Base-by-base conservation (phyloP, 2,797 vertebrate species). In the Fistularia tabacaria region DNA sequence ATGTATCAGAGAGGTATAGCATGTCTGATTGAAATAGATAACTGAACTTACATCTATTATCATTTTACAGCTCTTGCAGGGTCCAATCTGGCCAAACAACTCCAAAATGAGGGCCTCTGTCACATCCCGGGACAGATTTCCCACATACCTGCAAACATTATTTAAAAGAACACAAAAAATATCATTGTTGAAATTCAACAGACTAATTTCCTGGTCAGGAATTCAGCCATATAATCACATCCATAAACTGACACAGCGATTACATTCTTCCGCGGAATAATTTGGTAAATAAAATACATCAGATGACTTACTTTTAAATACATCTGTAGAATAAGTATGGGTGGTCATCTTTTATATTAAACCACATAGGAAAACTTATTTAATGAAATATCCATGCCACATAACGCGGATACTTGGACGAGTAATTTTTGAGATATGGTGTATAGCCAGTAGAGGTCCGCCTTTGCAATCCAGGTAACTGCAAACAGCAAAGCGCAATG, bases 41-140 rank as follows among this genome's bases (percentile, higher is more conserved):
- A 36, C 38, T 10, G 1, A 60, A 90, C 93, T 93, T 88, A 97
- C 94, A 92, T 95, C 95, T 91, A 95, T 93, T 69, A 97, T 96
- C 94, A 98, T 98, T 87, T 96, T 98, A 90, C 94, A 98, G 91
- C 95, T 96, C 87, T 96, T 98, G 90, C 95, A 97, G 4, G 94
- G 93, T 71, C 94, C 95, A 12, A 98, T 96, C 85, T 98, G 95
- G 77, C 94, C 93, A 84, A 98, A 98, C 36, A 98, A 87, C 86
- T 98, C 94, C 71, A 98, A 87, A 85, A 97, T 94, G 7, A 98
- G 92, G 44, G 95, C 94, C 86, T 98, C 95, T 0, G 95, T 98
- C 81, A 97, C 95, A 36, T 98, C 95, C 77, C 95, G 87, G 64
- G 95, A 98, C 77, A 98, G 90, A 87, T 98, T 97, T 54, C 94